Base-by-base conservation (phyloP, 2,888 invertebrate genomes). In the Lypha dubia region DNA sequence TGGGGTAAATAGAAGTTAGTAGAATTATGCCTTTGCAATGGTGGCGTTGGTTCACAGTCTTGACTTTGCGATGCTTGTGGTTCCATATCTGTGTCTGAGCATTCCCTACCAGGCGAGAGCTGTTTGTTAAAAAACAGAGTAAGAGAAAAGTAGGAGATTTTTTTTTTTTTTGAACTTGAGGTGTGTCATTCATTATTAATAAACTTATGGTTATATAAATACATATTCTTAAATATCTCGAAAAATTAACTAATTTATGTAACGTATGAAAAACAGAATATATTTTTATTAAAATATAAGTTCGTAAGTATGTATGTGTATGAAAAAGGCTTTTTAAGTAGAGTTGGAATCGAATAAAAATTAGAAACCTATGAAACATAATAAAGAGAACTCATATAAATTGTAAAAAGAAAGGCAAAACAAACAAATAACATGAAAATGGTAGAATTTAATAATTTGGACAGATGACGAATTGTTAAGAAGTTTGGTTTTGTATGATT, bases 11-110 rank as follows among this genome's bases (percentile, higher is more conserved):
- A 97, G 93, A 98, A 95, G 93, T 97, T 97, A 88, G 95, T 96
- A 80, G 97, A 97, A 89, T 97, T 97, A 89, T 96, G 96, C 88
- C 97, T 94, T 93, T 97, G 97, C 87, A 96, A 93, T 76, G 96
- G 96, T 63, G 97, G 98, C 88, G 98, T 97, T 9, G 98, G 97
- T 92, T 98, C 97, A 93, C 97, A 98, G 94, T 98, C 98, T 88
- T 97, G 96, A 70, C 97, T 97, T 93, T 97, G 97, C 67, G 97
- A 97, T 65, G 97, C 97, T 38, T 96, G 96, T 7, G 96, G 96
- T 87, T 97, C 97, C 94, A 96, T 94, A 89, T 97, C 97, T 87
- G 96, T 95, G 91, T 97, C 97, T 51, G 95, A 95, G 85, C 95
- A 95, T 89, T 96, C 96, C 80, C 97, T 94, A 20, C 97, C 96